Conservation (phyloP, 1,140 invertebrate species). For the Spodoptera frugiperda region DNA sequence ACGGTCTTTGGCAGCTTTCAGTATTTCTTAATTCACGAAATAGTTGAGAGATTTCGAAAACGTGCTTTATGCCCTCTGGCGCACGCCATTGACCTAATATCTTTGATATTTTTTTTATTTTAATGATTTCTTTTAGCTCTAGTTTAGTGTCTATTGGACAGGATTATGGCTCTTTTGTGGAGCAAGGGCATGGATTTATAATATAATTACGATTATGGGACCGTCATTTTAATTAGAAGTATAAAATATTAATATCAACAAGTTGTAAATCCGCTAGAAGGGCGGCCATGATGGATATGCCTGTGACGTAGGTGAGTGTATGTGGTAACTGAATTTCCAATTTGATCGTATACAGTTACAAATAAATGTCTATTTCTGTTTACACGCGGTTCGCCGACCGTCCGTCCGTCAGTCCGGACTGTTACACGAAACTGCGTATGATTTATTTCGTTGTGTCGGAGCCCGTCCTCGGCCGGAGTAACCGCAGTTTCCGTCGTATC, state of each 20-base stretch:
- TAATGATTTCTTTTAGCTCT: neutral
- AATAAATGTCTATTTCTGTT: conserved; percentile 34
- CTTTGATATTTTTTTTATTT: conserved; percentile 48
- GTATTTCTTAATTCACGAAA: conserved; percentile 58
- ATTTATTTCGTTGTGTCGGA: conserved; percentile 20
- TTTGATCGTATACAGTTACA: conserved; percentile 1
- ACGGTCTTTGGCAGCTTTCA: conserved; percentile 59
- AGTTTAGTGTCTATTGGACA: conserved; percentile 2
- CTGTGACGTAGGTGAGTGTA: conserved; percentile 10
- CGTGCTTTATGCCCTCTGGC: conserved; percentile 51
- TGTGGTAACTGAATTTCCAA: conserved; percentile 1
- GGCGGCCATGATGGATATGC: neutral
- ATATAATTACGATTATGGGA: conserved; percentile 6
- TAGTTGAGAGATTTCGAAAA: conserved; percentile 57
- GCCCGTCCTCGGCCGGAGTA: conserved; percentile 8
- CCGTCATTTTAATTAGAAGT: conserved; percentile 6
- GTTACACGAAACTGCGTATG: conserved; percentile 37
- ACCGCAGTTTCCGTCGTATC: conserved; percentile 34
- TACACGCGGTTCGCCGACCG: conserved; percentile 24
- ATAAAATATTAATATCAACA: neutral
- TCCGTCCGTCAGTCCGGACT: conserved; percentile 2
- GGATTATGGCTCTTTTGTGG: conserved; percentile 31
- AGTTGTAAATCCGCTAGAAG: neutral
- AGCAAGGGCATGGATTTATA: conserved; percentile 29
- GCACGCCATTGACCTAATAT: conserved; percentile 63